Conservation (phyloP, 2,113 vertebrate species). For the Cervus canadensis region DNA sequence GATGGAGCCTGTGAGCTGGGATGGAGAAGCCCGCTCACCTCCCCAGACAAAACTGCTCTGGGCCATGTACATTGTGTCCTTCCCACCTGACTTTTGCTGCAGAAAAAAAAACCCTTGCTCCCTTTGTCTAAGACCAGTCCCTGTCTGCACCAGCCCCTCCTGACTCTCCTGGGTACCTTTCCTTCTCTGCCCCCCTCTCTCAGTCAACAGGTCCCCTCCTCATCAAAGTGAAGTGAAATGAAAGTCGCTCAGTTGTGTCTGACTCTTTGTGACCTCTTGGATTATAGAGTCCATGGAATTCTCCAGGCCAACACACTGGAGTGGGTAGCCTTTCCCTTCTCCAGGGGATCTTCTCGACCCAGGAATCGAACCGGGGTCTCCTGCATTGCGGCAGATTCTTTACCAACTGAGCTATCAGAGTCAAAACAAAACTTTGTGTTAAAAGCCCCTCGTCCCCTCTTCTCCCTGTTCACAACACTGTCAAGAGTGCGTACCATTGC, state of each 20-base stretch:
- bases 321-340: background rate
- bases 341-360: background rate
- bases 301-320: background rate
- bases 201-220: background rate
- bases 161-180: background rate
- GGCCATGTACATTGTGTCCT: rapidly evolving
- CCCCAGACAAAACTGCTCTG: background rate
- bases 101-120: background rate
- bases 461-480: background rate
- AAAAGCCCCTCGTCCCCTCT: background rate
- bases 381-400: background rate
- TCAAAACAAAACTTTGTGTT: background rate
- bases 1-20: background rate
- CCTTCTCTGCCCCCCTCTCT: background rate
- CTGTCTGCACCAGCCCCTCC: background rate
- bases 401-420: background rate
- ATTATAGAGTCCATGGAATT: background rate
- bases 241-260: background rate
- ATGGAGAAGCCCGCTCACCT: background rate
- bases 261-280: background rate
- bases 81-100: background rate
- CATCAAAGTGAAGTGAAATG: background rate
- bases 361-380: background rate
- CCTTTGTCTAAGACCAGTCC: background rate
- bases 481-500: background rate